Conservation (phyloP, 2,797 vertebrate species). For the Aulostomus chinensis region DNA sequence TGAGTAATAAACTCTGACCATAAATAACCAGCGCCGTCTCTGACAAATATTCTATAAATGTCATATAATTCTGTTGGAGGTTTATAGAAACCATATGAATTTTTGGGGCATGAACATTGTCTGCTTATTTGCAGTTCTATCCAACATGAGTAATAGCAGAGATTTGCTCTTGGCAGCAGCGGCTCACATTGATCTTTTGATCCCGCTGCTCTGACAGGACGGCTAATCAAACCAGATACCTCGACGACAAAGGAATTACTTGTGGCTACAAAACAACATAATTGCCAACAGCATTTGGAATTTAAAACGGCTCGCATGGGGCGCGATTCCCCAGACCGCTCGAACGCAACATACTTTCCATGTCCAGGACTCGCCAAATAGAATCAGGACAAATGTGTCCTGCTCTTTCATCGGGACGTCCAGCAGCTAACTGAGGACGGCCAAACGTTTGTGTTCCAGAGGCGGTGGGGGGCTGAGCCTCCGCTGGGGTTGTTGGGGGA, state of each 20-base stretch:
- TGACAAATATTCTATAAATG: constrained; percentile 34
- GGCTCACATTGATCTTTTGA: constrained; percentile 57
- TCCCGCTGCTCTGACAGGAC: constrained; percentile 55
- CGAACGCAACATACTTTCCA: constrained; percentile 55
- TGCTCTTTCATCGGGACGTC: too few species aligned
- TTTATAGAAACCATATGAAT: constrained; percentile 47
- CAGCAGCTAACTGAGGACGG: constrained; percentile 13
- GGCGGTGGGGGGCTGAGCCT: too few species aligned
- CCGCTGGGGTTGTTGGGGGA: too few species aligned
- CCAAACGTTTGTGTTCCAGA: constrained; percentile 72
- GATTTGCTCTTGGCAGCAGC: constrained; percentile 55
- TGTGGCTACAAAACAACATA: constrained; percentile 56
- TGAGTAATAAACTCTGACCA: constrained; percentile 31
- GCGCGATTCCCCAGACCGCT: constrained; percentile 11
- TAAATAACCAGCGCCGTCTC: constrained; percentile 30
- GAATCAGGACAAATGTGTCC: constrained; percentile 30
- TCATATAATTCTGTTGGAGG: constrained; percentile 21
- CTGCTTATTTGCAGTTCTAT: constrained; percentile 47
- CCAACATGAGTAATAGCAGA: constrained; percentile 48
- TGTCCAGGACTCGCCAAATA: constrained; percentile 38
- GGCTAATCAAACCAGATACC: constrained; percentile 70
- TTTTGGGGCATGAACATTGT: constrained; percentile 52
- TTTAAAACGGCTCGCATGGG: constrained; percentile 46
- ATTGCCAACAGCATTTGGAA: constrained; percentile 57
- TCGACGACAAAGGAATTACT: constrained; percentile 56